phyloP scores from a whole-genome alignment of 2,888 invertebrate species.

The Nezara viridula region DNA sequence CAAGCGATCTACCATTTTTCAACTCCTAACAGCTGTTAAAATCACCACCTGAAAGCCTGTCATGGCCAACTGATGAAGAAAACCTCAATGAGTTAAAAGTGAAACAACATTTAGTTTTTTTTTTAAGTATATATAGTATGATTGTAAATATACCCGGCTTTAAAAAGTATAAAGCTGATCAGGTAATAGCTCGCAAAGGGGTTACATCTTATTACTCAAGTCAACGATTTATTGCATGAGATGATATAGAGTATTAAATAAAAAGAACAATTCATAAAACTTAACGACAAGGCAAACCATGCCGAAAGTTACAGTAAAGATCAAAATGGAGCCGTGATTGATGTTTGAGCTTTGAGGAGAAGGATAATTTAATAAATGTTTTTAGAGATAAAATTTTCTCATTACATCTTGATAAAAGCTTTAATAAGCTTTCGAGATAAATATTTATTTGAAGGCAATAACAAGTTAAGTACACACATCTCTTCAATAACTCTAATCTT shows the following conservation, averaged over 20 bases:
- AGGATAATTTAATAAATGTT: slow-evolving; percentile 3
- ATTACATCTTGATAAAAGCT: neutral
- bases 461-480: slow-evolving; percentile 20
- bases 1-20: slow-evolving; percentile 11
- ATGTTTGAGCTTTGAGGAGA: neutral
- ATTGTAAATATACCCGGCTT: no score
- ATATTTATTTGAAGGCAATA: slow-evolving; percentile 17
- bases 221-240: no score
- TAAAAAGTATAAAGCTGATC: no score
- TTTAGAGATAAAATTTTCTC: neutral
- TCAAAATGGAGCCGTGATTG: neutral
- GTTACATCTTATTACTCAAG: no score
- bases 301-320: neutral
- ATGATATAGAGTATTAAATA: no score
- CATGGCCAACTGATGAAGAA: neutral
- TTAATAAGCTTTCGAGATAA: neutral
- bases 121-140: no score
- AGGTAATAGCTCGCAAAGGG: no score
- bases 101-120: neutral
- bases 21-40: slow-evolving; percentile 27
- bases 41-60: neutral
- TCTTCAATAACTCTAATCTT: slow-evolving; percentile 18
- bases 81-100: neutral
- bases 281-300: no score
- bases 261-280: no score